A percentile compares a stretch with the other conserved stretches of the same genome.
phyloP scores from a whole-genome alignment of 2,888 invertebrate species.

The Acrocyrtus sp. region DNA sequence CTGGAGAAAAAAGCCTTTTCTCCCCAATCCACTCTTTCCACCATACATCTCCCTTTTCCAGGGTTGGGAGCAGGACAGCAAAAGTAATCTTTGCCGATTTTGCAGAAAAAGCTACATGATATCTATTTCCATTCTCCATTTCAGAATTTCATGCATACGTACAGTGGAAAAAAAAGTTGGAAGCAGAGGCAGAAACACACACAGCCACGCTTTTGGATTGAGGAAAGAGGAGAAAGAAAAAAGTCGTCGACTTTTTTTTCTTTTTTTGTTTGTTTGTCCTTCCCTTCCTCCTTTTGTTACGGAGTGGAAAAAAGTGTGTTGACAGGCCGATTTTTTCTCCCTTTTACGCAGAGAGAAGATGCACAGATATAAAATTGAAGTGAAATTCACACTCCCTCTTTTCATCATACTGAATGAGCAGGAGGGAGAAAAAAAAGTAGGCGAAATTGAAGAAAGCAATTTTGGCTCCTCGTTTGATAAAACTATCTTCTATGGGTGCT shows the following conservation, averaged over 20 bases:
- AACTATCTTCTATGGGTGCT: too few species aligned
- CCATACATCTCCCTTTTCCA: background rate
- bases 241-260: background rate
- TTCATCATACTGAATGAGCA: background rate
- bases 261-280: background rate
- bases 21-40: background rate
- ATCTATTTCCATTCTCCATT: constrained; percentile 28
- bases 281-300: background rate
- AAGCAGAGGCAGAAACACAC: background rate
- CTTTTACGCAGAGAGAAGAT: too few species aligned
- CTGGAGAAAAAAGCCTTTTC: constrained; percentile 4
- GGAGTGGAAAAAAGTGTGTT: constrained; percentile 2
- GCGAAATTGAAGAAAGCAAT: background rate
- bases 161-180: background rate
- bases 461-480: too few species aligned
- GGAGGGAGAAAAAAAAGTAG: background rate
- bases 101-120: constrained; percentile 11
- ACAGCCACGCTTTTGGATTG: background rate
- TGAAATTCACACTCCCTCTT: constrained; percentile 8
- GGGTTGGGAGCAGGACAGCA: background rate
- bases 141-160: background rate
- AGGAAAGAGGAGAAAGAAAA: constrained; percentile 1
- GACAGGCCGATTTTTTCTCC: background rate
- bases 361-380: constrained; percentile 10
- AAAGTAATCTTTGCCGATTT: constrained; percentile 39